These are phyloP conservation scores for Mustela lutreola DNA, from an alignment of 2,113 vertebrate species.

Conservation along the genomic window DNA sequence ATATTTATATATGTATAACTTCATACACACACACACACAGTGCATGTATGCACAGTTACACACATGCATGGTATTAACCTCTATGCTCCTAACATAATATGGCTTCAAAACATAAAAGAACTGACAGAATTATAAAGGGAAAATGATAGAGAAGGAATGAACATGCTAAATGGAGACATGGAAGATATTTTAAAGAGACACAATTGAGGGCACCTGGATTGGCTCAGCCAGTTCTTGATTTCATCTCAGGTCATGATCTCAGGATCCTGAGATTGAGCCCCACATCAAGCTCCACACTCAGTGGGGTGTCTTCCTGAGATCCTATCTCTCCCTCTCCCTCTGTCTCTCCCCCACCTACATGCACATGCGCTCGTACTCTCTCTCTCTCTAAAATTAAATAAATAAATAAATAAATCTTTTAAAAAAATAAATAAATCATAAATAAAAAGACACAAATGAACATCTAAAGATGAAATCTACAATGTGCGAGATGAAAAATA, in stretches of 20 bases:
- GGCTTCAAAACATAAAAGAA: conserved; percentile 42
- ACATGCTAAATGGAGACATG: background rate
- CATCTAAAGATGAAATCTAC: background rate
- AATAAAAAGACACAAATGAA: background rate
- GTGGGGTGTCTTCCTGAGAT: background rate
- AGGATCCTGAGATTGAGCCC: background rate
- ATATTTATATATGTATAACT: background rate
- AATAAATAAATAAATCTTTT: background rate
- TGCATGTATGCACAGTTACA: background rate
- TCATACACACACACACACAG: background rate
- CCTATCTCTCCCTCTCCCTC: background rate
- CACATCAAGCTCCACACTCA: background rate
- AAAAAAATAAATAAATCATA: background rate
- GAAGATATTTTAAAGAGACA: background rate
- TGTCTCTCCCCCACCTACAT: background rate
- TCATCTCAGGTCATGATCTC: background rate
- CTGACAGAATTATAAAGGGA: background rate
- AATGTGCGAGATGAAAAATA: background rate
- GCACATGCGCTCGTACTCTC: too few relatives aligned
- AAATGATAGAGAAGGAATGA: background rate
- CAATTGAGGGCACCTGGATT: background rate
- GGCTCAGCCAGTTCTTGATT: background rate
- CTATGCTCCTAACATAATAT: background rate
- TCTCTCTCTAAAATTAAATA: background rate
- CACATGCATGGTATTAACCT: background rate